These are phyloP conservation scores for Fragum sueziense DNA, from an alignment of 2,888 invertebrate species.

Conservation along the genomic window DNA sequence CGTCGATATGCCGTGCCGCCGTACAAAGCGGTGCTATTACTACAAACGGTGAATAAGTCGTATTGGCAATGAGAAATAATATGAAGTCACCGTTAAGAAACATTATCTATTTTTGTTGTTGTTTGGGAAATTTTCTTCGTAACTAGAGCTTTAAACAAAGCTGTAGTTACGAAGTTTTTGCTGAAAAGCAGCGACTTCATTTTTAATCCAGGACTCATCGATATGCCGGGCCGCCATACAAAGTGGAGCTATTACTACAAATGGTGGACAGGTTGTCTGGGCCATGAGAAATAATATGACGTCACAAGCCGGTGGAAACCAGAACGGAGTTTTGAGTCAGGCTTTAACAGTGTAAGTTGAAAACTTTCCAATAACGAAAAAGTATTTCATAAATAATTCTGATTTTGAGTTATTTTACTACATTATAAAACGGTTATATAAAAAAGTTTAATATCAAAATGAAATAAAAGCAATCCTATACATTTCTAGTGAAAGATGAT, in stretches of 20 bases:
- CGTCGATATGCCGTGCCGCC: no score
- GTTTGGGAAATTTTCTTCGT: no score
- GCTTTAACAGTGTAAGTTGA: background rate
- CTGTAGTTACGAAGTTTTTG: no score
- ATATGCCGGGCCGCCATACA: constrained; percentile 43
- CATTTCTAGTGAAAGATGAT: no score
- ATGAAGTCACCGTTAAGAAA: no score
- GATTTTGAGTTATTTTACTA: background rate
- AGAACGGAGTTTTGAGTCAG: constrained; percentile 13
- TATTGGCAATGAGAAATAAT: background rate
- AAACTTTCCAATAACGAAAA: no score
- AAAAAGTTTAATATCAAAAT: background rate
- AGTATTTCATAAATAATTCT: background rate
- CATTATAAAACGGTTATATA: background rate
- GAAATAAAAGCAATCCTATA: background rate
- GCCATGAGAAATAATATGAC: background rate
- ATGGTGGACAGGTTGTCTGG: constrained; percentile 47
- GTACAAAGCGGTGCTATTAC: no score
- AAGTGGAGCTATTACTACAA: constrained; percentile 24
- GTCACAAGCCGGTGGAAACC: background rate
- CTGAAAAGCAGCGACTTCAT: no score
- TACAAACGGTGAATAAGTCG: no score
- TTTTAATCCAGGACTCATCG: constrained; percentile 28
- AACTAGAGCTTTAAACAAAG: no score
- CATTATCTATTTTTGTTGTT: no score